Base-by-base conservation (phyloP, 1,140 invertebrate genomes). In the Neodiprion fabricii region DNA sequence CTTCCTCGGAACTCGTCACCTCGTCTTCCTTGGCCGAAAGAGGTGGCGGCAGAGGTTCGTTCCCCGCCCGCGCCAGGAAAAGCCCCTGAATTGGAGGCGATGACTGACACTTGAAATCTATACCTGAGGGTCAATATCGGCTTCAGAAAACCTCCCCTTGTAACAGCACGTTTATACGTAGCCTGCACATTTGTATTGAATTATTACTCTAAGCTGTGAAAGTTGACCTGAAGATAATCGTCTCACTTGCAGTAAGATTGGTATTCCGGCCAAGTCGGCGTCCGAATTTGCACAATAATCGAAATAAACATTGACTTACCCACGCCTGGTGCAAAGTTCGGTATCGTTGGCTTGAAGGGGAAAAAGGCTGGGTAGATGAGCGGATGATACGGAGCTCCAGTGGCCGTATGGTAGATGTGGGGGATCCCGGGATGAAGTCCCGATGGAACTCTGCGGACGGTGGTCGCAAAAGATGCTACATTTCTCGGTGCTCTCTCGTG, bases 401-500 rank as follows among this genome's bases (percentile, higher is more conserved):
- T 75, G 21, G 82, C 74, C 8, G 83, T 78, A 72, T 85, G 84
- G 74, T 85, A 87, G 79, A 85, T 82, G 75, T 84, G 84, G 40
- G 82, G 85, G 67, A 82, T 84, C 71, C 81, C 83, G 23, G 86
- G 85, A 78, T 86, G 88, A 71, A 85, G 79, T 23, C 80, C 79
- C 21, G 84, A 80, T 50, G 83, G 82, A 80, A 76, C 81, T 79
- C 81, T 84, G 72, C 83, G 85, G 49, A 84, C 81, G 67, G 91
- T 86, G 40, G 87, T 80, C 73, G 89, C 82, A 61, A 89, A 81
- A 3, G 86, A 85, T 17, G 91, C 82, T 75, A 84, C 85, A 76
- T 83, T 90, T 75, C 96, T 87, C 1, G 95, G 95, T 12, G 96
- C 95, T 77, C 96, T 89, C 87, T 97, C 96, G 86, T 97, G 95